Conservation (phyloP, 1,140 invertebrate species). For the Drosophila ironensis region DNA sequence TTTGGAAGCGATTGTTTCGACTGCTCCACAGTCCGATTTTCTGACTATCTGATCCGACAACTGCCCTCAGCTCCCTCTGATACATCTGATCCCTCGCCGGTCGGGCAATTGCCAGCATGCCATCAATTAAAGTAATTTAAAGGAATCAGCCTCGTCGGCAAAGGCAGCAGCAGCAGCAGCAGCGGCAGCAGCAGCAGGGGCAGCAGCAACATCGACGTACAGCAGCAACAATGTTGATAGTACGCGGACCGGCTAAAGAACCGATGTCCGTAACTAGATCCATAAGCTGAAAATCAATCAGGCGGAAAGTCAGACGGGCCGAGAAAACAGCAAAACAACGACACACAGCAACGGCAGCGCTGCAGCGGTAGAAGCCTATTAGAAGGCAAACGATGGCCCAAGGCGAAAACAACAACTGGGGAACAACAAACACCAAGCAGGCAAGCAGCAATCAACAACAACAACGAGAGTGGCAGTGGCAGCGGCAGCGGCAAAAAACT, state of each 20-base stretch:
- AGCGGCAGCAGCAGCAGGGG: neutral
- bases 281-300: conserved; percentile 77
- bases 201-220: neutral
- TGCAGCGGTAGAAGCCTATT: conserved; percentile 42
- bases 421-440: conserved; percentile 5
- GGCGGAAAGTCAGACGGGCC: conserved; percentile 54
- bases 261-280: conserved; percentile 61
- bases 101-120: conserved; percentile 49
- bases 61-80: conserved; percentile 11
- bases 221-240: conserved; percentile 48
- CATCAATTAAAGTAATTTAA: conserved; percentile 79
- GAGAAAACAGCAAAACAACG: conserved; percentile 28
- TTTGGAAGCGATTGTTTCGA: neutral
- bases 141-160: conserved; percentile 54
- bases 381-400: conserved; percentile 45
- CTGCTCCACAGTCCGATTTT: conserved; percentile 7
- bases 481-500: conserved; percentile 24
- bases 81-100: neutral
- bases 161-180: conserved; percentile 15
- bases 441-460: conserved; percentile 6
- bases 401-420: conserved; percentile 21
- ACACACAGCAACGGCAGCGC: too few relatives aligned
- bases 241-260: conserved; percentile 32
- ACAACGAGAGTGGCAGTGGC: conserved; percentile 1
- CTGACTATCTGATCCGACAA: conserved; percentile 2